Percentiles rank a stretch among this genome's conserved stretches.
phyloP scores from a whole-genome alignment of 2,797 vertebrate genomes.

The Pseudotriccus pelzelni region DNA sequence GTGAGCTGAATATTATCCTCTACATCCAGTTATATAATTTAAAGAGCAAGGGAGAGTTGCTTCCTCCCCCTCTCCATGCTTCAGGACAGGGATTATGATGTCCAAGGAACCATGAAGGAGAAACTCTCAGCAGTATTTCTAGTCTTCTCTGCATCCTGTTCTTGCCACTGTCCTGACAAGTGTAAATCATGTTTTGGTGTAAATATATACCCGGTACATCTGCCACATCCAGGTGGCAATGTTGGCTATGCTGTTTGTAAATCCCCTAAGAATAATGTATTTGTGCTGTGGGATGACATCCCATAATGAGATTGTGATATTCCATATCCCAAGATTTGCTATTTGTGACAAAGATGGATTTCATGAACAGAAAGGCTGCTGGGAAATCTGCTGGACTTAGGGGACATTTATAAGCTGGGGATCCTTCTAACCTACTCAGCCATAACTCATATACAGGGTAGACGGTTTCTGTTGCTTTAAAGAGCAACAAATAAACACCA shows the following conservation, averaged over 20 bases:
- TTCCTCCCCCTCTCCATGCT: background rate
- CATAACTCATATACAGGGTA: background rate
- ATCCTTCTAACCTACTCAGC: background rate
- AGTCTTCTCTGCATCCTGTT: background rate
- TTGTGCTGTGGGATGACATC: slow-evolving; percentile 63
- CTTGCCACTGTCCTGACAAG: slow-evolving; percentile 20
- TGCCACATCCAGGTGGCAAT: slow-evolving; percentile 26
- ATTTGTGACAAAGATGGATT: slow-evolving; percentile 70
- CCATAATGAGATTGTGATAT: slow-evolving; percentile 69
- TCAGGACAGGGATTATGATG: slow-evolving; percentile 33
- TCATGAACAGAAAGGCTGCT: background rate
- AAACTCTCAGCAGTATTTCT: slow-evolving; percentile 21
- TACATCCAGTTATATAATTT: background rate
- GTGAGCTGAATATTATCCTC: background rate
- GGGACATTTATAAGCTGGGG: background rate
- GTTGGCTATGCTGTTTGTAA: slow-evolving; percentile 5
- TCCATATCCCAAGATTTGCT: slow-evolving; percentile 54
- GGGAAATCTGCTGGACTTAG: background rate
- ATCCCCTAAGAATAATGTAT: slow-evolving; percentile 68
- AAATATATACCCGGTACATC: slow-evolving; percentile 37
- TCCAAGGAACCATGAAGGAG: slow-evolving; percentile 68
- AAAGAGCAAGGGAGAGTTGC: background rate
- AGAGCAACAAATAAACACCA: background rate
- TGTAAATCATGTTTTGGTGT: slow-evolving; percentile 49
- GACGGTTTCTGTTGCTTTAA: slow-evolving; percentile 16